phyloP scores from a whole-genome alignment of 2,888 invertebrate species.

The Pyrrhia umbra region DNA sequence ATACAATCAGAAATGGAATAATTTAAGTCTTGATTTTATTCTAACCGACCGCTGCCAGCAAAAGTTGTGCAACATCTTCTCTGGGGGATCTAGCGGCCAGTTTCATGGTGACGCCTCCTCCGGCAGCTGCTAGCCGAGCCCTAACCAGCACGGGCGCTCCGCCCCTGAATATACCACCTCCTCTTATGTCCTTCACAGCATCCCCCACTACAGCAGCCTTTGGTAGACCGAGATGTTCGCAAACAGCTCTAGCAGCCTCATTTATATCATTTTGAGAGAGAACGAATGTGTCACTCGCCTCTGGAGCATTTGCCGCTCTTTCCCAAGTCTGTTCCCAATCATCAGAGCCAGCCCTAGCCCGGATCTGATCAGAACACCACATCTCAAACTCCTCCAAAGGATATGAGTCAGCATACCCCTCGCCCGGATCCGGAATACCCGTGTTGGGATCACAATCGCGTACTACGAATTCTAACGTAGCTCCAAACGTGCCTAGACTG shows the following conservation, averaged over 20 bases:
- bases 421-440: constrained; percentile 98
- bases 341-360: constrained; percentile 75
- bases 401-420: constrained; percentile 98
- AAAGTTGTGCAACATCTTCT: constrained; percentile 95
- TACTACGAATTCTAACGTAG: constrained; percentile 97
- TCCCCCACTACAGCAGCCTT: constrained; percentile 80
- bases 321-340: constrained; percentile 94
- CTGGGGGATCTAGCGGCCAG: constrained; percentile 96
- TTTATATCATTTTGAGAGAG: constrained; percentile 90
- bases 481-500: constrained; percentile 95
- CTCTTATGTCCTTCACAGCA: constrained; percentile 83
- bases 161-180: constrained; percentile 95
- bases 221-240: constrained; percentile 81
- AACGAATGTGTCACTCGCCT: constrained; percentile 98
- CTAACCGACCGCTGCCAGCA: constrained; percentile 96
- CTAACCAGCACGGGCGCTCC: constrained; percentile 97
- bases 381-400: constrained; percentile 95
- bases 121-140: constrained; percentile 94
- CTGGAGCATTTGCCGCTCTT: constrained; percentile 91
- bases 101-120: constrained; percentile 97
- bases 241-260: constrained; percentile 83
- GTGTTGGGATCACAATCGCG: constrained; percentile 99
- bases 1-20: constrained; percentile 12
- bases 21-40: neutral
- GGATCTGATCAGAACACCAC: constrained; percentile 82